Conservation (phyloP, 2,113 vertebrate genomes). For the Macquaria ambigua region DNA sequence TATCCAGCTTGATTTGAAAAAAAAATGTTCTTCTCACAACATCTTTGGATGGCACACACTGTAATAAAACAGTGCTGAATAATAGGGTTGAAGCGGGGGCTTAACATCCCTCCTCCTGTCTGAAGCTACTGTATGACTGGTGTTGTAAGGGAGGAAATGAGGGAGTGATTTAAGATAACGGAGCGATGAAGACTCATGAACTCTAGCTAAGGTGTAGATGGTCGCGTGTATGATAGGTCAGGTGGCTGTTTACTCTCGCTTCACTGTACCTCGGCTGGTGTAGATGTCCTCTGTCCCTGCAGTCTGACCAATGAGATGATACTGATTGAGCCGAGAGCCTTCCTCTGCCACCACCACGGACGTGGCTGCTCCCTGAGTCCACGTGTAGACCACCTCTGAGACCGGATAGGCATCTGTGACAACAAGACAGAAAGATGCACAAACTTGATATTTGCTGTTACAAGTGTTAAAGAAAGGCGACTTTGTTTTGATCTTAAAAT, state of each 20-base stretch:
- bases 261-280: conserved; percentile 92
- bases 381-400: conserved; percentile 95
- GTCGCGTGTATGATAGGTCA: neutral
- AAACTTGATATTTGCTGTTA: neutral
- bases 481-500: neutral
- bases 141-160: neutral
- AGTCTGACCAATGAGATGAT: conserved; percentile 94
- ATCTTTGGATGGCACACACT: conserved; percentile 57
- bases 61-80: conserved; percentile 57
- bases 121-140: neutral
- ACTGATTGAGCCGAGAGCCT: conserved; percentile 96
- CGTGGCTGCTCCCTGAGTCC: conserved; percentile 91
- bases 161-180: neutral
- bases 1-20: conserved; percentile 78
- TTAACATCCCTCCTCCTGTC: conserved; percentile 26
- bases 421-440: conserved; percentile 1
- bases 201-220: neutral
- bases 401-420: conserved; percentile 94
- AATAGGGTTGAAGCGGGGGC: conserved; percentile 19
- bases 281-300: conserved; percentile 94
- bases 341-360: conserved; percentile 97
- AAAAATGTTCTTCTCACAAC: conserved; percentile 59
- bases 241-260: neutral
- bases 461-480: neutral
- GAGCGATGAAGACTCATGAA: neutral